Conservation (phyloP, 2,113 vertebrate species). For the Syrmaticus mikado region DNA sequence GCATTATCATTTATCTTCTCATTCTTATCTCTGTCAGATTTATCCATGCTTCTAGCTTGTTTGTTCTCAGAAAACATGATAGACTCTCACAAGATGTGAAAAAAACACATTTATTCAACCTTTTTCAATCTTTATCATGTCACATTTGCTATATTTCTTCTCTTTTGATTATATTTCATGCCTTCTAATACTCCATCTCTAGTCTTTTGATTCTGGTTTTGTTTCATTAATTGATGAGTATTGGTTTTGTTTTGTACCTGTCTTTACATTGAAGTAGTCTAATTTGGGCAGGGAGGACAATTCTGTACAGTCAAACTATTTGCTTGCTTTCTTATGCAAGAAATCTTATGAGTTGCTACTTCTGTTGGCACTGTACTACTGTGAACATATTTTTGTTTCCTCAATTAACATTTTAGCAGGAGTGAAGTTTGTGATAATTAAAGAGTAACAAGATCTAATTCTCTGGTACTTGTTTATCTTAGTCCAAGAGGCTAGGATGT, state of each 20-base stretch:
- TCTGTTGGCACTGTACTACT: neutral
- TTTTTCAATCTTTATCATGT: neutral
- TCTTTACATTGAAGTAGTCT: neutral
- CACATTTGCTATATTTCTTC: neutral
- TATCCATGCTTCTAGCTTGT: neutral
- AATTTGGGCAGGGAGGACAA: neutral
- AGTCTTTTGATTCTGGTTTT: neutral
- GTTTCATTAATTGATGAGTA: neutral
- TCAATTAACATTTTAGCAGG: neutral
- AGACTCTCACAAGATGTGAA: neutral
- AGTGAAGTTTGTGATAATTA: neutral
- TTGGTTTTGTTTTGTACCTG: neutral
- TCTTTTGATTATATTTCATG: neutral
- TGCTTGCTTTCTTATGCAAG: neutral
- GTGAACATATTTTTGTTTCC: neutral
- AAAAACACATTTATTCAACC: neutral
- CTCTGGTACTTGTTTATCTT: neutral
- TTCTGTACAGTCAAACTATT: neutral
- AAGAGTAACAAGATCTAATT: neutral
- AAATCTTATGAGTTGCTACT: neutral
- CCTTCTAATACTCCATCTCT: neutral
- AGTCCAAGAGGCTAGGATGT: neutral
- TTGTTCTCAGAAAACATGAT: neutral
- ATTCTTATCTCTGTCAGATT: neutral
- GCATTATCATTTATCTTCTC: neutral